phyloP scores from a whole-genome alignment of 1,140 invertebrate species.

The Microplitis demolitor region DNA sequence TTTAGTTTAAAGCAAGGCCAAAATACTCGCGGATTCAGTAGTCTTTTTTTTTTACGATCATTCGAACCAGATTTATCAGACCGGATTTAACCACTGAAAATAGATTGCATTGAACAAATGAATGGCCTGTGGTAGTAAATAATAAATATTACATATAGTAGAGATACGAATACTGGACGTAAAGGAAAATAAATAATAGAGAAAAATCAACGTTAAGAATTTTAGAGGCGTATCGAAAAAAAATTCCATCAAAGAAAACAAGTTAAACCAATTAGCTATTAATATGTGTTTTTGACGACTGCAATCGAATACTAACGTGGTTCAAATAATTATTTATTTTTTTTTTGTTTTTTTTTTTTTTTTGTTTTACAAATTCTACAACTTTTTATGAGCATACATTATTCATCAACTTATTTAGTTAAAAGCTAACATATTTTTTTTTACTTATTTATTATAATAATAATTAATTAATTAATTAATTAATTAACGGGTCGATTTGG shows the following conservation, averaged over 20 bases:
- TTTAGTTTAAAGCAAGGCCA: conserved; percentile 6
- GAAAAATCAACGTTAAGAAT: background rate
- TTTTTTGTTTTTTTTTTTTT: conserved; percentile 22
- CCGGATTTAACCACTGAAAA: conserved; percentile 38
- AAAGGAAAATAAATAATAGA: background rate
- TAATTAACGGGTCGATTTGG: background rate
- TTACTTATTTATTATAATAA: background rate
- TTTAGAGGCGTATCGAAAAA: conserved; percentile 26
- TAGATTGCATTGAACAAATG: conserved; percentile 37
- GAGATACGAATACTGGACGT: background rate
- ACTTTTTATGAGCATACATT: background rate
- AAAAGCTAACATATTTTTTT: conserved; percentile 2
- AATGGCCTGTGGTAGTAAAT: conserved; percentile 28
- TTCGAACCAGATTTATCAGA: conserved; percentile 35
- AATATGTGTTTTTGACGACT: conserved; percentile 11
- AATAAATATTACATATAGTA: background rate
- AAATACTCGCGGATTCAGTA: conserved; percentile 24
- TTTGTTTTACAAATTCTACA: too few relatives aligned
- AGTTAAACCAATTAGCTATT: conserved; percentile 25
- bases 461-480: background rate
- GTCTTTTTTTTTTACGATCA: conserved; percentile 22
- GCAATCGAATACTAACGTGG: conserved; percentile 11
- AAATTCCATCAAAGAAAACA: conserved; percentile 12
- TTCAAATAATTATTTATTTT: background rate
- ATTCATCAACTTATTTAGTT: conserved; percentile 1